These are phyloP conservation scores for Drosophila lacertosa DNA, from an alignment of 1,140 invertebrate species.

Conservation along the genomic window DNA sequence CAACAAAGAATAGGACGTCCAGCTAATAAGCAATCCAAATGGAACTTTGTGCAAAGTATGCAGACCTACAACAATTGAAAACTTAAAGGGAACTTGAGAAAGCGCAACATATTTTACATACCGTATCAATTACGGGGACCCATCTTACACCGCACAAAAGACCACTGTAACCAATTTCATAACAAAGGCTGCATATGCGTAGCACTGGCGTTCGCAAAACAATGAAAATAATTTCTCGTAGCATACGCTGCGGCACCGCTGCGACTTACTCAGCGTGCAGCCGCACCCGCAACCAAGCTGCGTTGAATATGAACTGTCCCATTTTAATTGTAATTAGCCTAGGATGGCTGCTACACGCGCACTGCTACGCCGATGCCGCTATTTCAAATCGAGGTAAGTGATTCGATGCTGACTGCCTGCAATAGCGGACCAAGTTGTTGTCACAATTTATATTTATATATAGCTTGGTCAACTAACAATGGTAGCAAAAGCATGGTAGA, in stretches of 20 bases:
- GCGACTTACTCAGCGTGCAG: slow-evolving; percentile 6
- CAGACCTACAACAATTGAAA: slow-evolving; percentile 46
- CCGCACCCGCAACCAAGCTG: slow-evolving; percentile 30
- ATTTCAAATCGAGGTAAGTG: slow-evolving; percentile 84
- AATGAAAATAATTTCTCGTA: slow-evolving; percentile 76
- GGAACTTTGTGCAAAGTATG: slow-evolving; percentile 54
- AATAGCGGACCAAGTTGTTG: slow-evolving; percentile 23
- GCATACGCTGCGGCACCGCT: slow-evolving; percentile 60
- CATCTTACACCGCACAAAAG: neutral
- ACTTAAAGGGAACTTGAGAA: slow-evolving; percentile 45
- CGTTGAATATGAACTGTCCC: slow-evolving; percentile 79
- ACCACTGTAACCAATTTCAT: slow-evolving; percentile 40
- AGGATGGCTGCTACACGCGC: slow-evolving; percentile 70
- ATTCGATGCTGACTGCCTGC: slow-evolving; percentile 40
- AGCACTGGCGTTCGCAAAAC: slow-evolving; percentile 51
- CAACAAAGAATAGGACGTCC: slow-evolving; percentile 9
- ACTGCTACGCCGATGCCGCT: slow-evolving; percentile 67
- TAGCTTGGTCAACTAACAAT: slow-evolving; percentile 25
- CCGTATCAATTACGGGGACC: slow-evolving; percentile 16
- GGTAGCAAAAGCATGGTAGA: neutral
- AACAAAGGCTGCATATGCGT: slow-evolving; percentile 34
- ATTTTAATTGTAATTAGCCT: slow-evolving; percentile 84
- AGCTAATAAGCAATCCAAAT: slow-evolving; percentile 21
- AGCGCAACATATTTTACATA: slow-evolving; percentile 3
- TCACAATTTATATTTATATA: slow-evolving; percentile 33